phyloP scores from a whole-genome alignment of 1,140 invertebrate species.

The Penaeus indicus region DNA sequence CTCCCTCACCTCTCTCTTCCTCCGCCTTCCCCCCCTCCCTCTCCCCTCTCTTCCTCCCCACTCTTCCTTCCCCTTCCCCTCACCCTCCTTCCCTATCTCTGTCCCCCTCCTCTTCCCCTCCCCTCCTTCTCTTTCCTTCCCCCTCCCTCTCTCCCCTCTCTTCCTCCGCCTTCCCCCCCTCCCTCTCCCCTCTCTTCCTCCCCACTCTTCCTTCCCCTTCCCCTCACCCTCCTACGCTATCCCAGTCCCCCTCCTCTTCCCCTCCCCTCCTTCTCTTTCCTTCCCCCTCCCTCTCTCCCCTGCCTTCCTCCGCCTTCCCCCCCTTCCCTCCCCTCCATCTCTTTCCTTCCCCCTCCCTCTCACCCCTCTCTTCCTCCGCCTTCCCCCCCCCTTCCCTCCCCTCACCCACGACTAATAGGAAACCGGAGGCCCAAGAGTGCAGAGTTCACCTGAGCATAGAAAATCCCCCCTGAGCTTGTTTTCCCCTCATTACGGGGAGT shows the following conservation, averaged over 20 bases:
- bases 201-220: neutral
- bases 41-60: neutral
- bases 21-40: neutral
- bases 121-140: conserved; percentile 31
- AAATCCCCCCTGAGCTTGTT: no score
- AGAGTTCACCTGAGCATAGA: no score
- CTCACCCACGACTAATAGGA: no score
- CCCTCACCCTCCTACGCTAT: neutral
- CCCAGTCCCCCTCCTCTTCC: neutral
- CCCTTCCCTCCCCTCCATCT: neutral
- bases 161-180: neutral
- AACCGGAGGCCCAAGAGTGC: no score
- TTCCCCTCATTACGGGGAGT: no score
- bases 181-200: neutral
- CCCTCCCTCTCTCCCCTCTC: conserved; percentile 19
- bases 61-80: no score
- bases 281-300: neutral
- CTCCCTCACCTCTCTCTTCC: neutral
- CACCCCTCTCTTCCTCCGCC: no score
- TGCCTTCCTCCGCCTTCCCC: neutral
- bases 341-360: no score
- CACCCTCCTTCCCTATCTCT: neutral
- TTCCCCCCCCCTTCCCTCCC: no score
- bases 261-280: neutral
- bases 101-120: neutral